Percentiles rank a stretch among this genome's conserved stretches.
Conservation (phyloP, 2,888 invertebrate species). For the Julus scanicus region DNA sequence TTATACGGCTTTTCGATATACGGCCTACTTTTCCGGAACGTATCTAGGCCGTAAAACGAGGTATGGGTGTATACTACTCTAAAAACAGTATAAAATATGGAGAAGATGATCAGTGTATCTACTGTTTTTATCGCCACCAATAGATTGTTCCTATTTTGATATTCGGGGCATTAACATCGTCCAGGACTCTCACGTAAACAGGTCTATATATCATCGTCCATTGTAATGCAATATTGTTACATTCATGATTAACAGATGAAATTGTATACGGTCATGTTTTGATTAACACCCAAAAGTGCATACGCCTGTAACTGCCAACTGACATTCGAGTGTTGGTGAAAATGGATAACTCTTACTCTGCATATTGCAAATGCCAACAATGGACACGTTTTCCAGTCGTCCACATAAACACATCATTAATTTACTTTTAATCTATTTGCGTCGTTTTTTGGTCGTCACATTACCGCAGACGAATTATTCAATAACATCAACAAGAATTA, state of each 20-base stretch:
- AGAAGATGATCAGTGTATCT: too few relatives aligned
- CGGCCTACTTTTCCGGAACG: too few relatives aligned
- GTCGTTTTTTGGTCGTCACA: neutral
- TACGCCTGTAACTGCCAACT: neutral
- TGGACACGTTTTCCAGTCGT: neutral
- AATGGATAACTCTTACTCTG: neutral
- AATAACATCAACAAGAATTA: neutral
- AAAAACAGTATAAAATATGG: too few relatives aligned
- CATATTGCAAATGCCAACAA: conserved; percentile 26
- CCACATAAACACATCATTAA: neutral
- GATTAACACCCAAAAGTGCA: neutral
- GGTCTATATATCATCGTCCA: neutral
- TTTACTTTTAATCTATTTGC: neutral
- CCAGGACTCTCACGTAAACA: neutral
- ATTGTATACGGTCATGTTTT: neutral
- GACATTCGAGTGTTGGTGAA: neutral
- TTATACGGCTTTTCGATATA: too few relatives aligned
- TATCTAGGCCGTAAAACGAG: too few relatives aligned
- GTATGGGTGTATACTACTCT: too few relatives aligned
- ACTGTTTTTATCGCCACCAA: neutral
- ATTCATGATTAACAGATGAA: neutral
- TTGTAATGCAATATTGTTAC: conserved; percentile 22
- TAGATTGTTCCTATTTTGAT: neutral
- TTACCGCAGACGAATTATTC: neutral
- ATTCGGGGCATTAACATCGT: neutral